Base-by-base conservation (phyloP, 2,888 invertebrate species). In the Labia minor region DNA sequence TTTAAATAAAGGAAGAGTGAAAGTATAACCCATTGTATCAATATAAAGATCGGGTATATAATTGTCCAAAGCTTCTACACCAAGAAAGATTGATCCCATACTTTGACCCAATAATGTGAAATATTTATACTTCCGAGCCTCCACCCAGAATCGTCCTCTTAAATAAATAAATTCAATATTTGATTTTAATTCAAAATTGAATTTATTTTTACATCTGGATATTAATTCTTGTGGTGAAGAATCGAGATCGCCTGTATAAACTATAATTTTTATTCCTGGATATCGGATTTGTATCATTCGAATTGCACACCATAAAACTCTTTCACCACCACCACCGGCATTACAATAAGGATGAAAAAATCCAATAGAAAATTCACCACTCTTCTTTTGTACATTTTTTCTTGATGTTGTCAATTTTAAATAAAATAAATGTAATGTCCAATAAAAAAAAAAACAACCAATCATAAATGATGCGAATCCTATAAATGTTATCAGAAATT, bases 321-420 rank as follows among this genome's bases (percentile, higher is more conserved):
- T 83, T 80, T 99, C 99, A 0, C 98, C 98, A 0, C 99, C 99
- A 0, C 98, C 98, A 0, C 98, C 98, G 0, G 95, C 92, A 81
- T 97, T 95, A 75, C 97, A 98, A 75, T 97, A 98, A 0, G 99
- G 99, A 79, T 99, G 99, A 77, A 99, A 98, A 77, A 99, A 89
- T 0, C 89, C 95, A 63, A 96, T 49, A 49, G 49, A 49, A 49
- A 49, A 49, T 49, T 49, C 49, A n/a, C 14, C n/a, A 3, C 2
- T 6, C 2, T 49, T 16, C 16, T 49, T 49, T 49, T 49, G 49
- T 14, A 49, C 3, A 2, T 49, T 49, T 3, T 49, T 49, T 49
- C 16, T 49, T 49, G 49, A 11, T 8, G 14, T 49, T 14, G n/a
- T 49, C 49, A 3, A 26, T 26, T 26, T 26, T 26, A 26, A 8